Base-by-base conservation (phyloP, 2,797 vertebrate species). In the Apodemus agrarius region DNA sequence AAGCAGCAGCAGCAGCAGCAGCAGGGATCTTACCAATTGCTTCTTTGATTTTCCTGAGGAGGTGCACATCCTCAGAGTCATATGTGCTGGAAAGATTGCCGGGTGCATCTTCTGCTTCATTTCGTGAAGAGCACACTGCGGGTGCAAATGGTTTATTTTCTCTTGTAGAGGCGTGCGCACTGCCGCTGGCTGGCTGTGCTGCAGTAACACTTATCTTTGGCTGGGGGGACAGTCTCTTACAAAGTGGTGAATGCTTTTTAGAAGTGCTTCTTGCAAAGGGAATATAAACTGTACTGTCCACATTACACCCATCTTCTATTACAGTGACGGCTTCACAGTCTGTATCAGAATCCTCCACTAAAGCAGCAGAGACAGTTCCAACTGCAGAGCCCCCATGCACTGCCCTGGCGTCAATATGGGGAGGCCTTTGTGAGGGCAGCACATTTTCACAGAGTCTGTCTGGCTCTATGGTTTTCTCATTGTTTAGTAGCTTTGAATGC, bases 201-300 rank as follows among this genome's bases (percentile, higher is more conserved):
- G 89, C 80, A 54, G 72, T 57, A 13, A 61, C 89, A 86, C 63
- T 97, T 49, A 63, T 34, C 84, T 94, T 97, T 1, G 97, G 78
- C 17, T 97, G 97, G 1, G 96, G 95, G 52, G 74, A 93, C 80
- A 88, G 83, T 89, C 94, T 94, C 90, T 97, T 96, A 88, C 96
- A 78, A 12, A 76, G 9, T 1, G 95, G 54, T 10, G 93, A 83
- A 34, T 97, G 97, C 17, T 95, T 98, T 94, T 97, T 98, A 92
- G 96, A 97, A 52, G 97, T 93, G 78, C 97, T 98, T 96, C 98
- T 98, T 52, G 98, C 98, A 97, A 99, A 61, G 1, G 99, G 98
- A 96, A 99, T 98, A 92, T 99, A 99, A 96, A 98, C 7, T 21
- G 99, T 99, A 79, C 98, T 98, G 95, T 99, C 98, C 89, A 98